Conservation (phyloP, 1,140 invertebrate genomes). For the Rhopalosiphum maidis region DNA sequence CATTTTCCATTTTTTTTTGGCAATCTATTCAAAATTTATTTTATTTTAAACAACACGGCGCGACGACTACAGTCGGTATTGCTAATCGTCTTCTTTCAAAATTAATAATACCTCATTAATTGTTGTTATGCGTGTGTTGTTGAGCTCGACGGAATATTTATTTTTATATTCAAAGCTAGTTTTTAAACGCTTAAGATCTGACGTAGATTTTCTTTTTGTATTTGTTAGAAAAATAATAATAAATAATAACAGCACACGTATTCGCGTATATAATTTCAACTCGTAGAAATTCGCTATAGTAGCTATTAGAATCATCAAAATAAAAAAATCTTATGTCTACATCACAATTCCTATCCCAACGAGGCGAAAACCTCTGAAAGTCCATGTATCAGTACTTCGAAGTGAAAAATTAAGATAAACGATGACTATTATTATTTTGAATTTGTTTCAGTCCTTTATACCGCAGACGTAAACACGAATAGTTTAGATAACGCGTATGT, state of each 20-base stretch:
- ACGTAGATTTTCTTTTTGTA: neutral
- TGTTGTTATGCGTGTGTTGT: neutral
- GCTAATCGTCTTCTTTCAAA: slow-evolving; percentile 24
- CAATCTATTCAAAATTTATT: slow-evolving; percentile 1
- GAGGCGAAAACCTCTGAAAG: no score
- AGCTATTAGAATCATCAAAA: neutral
- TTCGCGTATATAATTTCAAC: neutral
- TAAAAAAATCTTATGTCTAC: neutral
- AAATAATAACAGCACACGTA: neutral
- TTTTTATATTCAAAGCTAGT: slow-evolving; percentile 15
- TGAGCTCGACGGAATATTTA: neutral
- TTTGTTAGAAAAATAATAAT: neutral
- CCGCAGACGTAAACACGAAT: neutral
- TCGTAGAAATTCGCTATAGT: neutral
- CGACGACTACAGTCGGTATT: neutral
- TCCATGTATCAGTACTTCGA: neutral
- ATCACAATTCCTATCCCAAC: neutral
- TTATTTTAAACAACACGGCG: slow-evolving; percentile 1
- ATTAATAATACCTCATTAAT: neutral
- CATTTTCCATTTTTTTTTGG: slow-evolving; percentile 33
- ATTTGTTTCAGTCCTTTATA: neutral
- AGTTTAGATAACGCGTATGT: neutral
- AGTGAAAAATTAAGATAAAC: neutral
- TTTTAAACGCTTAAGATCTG: neutral
- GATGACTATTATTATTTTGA: neutral